These are phyloP conservation scores for Ctena decussata DNA, from an alignment of 2,888 invertebrate species.

Conservation along the genomic window DNA sequence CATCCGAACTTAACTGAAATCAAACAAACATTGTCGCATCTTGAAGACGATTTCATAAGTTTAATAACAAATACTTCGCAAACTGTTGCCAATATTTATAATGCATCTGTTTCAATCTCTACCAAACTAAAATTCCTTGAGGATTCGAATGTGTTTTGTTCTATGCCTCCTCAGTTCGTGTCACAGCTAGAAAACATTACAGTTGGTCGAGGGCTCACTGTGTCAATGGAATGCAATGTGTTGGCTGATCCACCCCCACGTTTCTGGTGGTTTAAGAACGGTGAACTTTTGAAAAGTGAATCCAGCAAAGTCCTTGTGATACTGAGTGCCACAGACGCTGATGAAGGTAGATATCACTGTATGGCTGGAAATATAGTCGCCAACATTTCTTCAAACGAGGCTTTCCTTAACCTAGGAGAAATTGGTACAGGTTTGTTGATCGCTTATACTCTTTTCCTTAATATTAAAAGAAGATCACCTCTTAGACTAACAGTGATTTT, in stretches of 20 bases:
- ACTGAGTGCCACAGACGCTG: not conserved
- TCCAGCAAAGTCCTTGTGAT: not conserved
- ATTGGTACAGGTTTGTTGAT: not conserved
- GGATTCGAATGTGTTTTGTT: conserved; percentile 36
- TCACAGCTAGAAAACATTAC: conserved; percentile 20
- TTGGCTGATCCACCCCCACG: conserved; percentile 24
- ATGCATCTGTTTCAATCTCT: not conserved
- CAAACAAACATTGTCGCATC: not conserved
- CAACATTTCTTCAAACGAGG: conserved; percentile 38
- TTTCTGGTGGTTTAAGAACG: conserved; percentile 42
- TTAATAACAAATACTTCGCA: conserved; percentile 18
- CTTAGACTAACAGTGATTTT: too few species aligned
- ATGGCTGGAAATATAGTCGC: conserved; percentile 53
- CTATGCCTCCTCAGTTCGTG: conserved; percentile 34
- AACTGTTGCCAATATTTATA: not conserved
- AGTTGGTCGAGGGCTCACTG: conserved; percentile 1
- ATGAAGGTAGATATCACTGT: conserved; percentile 28
- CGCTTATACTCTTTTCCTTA: too few species aligned
- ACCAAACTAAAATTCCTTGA: conserved; percentile 9
- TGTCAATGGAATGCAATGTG: conserved; percentile 25
- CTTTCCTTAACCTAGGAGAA: not conserved
- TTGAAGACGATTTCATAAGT: conserved; percentile 30
- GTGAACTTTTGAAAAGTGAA: not conserved
- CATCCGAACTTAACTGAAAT: conserved; percentile 22
- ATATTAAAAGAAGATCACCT: too few species aligned